Percentiles rank a stretch among this genome's conserved stretches.
Conservation (phyloP, 2,113 vertebrate genomes). For the Chiloscyllium plagiosum region DNA sequence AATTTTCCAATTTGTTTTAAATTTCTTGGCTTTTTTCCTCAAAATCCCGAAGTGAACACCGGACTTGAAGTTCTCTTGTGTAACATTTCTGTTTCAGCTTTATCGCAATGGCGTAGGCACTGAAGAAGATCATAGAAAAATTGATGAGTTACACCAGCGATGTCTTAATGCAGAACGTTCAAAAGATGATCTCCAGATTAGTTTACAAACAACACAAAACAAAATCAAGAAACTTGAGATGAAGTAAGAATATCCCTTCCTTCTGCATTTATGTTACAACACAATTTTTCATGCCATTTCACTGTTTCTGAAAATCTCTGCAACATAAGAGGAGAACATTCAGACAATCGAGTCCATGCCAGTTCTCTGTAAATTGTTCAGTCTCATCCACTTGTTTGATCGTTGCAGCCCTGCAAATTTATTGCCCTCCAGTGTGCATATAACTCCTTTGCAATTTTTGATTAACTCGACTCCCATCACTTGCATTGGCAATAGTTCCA, state of each 20-base stretch:
- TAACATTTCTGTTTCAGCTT: constrained; percentile 53
- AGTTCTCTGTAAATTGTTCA: neutral
- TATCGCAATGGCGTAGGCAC: constrained; percentile 65
- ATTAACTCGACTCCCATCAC: neutral
- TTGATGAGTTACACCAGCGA: constrained; percentile 79
- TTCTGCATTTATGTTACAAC: neutral
- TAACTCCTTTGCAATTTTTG: neutral
- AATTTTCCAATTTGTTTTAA: neutral
- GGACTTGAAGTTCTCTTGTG: neutral
- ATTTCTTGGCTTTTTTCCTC: neutral
- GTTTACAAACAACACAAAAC: constrained; percentile 70
- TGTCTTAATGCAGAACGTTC: constrained; percentile 72
- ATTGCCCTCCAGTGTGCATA: neutral
- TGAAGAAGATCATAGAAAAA: constrained; percentile 68
- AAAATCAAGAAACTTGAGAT: constrained; percentile 78
- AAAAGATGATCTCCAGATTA: constrained; percentile 73
- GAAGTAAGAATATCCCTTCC: constrained; percentile 62
- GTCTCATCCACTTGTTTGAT: neutral
- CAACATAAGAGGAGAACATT: neutral
- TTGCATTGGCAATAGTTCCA: neutral
- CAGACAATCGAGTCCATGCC: neutral
- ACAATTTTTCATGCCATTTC: neutral
- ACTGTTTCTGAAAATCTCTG: neutral
- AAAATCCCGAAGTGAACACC: neutral
- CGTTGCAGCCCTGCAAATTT: neutral